A percentile compares a stretch with the other conserved stretches of the same genome.
phyloP scores from a whole-genome alignment of 2,113 vertebrate genomes.

The Sinocyclocheilus grahami region DNA sequence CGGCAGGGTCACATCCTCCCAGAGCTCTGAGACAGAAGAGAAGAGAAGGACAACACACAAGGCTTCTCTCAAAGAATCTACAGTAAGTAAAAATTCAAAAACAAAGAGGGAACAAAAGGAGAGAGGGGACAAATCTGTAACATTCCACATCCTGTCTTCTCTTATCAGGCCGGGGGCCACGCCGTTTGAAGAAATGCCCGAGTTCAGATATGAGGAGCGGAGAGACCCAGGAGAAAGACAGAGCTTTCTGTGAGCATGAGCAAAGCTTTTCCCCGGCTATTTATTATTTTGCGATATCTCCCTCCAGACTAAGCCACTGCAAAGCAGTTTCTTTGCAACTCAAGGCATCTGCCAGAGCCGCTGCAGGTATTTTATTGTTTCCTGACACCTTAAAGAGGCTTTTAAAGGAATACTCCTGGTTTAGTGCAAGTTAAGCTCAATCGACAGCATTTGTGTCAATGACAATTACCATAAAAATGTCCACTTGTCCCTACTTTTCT shows the following conservation, averaged over 20 bases:
- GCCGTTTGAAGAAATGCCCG: slow-evolving; percentile 52
- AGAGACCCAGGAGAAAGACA: slow-evolving; percentile 55
- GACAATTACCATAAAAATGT: not conserved
- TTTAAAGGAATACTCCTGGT: not conserved
- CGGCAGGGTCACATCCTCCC: slow-evolving; percentile 15
- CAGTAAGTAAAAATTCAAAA: slow-evolving; percentile 18
- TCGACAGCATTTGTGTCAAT: not conserved
- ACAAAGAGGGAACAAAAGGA: slow-evolving; percentile 35
- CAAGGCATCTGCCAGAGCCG: slow-evolving; percentile 24
- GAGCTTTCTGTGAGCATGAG: slow-evolving; percentile 23
- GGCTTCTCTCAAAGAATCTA: slow-evolving; percentile 2
- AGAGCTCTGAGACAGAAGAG: not conserved
- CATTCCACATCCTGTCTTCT: slow-evolving; percentile 47
- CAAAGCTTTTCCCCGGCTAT: slow-evolving; percentile 12
- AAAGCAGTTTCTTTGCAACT: slow-evolving; percentile 40
- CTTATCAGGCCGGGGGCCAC: slow-evolving; percentile 59
- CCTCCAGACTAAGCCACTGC: slow-evolving; percentile 32
- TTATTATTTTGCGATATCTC: slow-evolving; percentile 39
- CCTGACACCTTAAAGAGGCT: slow-evolving; percentile 1
- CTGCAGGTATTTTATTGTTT: slow-evolving; percentile 23
- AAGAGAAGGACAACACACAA: slow-evolving; percentile 10
- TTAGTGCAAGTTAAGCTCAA: slow-evolving; percentile 8
- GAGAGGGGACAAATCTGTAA: slow-evolving; percentile 27
- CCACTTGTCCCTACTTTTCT: not conserved
- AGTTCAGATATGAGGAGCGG: slow-evolving; percentile 53